These are phyloP conservation scores for Goniozus legneri DNA, from an alignment of 1,140 invertebrate species.

Conservation along the genomic window DNA sequence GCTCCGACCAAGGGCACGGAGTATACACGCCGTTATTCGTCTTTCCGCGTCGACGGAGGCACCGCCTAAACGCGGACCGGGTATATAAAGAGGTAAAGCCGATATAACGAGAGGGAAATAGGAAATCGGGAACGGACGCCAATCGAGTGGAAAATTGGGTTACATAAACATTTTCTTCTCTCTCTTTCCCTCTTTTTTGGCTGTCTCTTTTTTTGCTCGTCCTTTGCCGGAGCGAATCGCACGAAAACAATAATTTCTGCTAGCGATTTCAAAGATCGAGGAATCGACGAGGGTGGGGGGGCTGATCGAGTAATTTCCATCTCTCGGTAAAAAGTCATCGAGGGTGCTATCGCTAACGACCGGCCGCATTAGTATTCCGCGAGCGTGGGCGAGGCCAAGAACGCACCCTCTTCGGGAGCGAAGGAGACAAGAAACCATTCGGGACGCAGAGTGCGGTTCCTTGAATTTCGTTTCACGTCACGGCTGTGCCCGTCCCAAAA, in stretches of 20 bases:
- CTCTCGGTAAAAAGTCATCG: slow-evolving; percentile 20
- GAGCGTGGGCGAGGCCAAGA: too few relatives aligned
- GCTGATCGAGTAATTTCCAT: slow-evolving; percentile 14
- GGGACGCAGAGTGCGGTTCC: slow-evolving; percentile 2
- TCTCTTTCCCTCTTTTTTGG: background rate
- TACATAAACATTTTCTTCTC: slow-evolving; percentile 29
- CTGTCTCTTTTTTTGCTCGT: slow-evolving; percentile 3
- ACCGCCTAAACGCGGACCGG: background rate
- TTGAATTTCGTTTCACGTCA: slow-evolving; percentile 9
- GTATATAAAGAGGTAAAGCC: slow-evolving; percentile 10
- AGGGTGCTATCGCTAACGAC: slow-evolving; percentile 23
- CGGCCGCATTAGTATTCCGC: slow-evolving; percentile 24
- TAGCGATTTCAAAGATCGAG: too few relatives aligned
- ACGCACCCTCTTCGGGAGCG: slow-evolving; percentile 14
- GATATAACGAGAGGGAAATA: slow-evolving; percentile 10
- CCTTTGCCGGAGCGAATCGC: slow-evolving; percentile 4
- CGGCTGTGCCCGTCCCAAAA: too few relatives aligned
- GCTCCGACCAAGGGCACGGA: too few relatives aligned
- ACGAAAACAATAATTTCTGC: slow-evolving; percentile 3
- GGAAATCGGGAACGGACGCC: slow-evolving; percentile 22
- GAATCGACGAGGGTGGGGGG: too few relatives aligned
- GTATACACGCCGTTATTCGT: too few relatives aligned
- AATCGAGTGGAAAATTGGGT: slow-evolving; percentile 34
- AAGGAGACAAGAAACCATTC: background rate
- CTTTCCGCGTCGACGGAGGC: background rate